Evolutionary conservation across 2,113 vertebrate genomes (phyloP).

Genomic region (Paedocypris sp.): DNA sequence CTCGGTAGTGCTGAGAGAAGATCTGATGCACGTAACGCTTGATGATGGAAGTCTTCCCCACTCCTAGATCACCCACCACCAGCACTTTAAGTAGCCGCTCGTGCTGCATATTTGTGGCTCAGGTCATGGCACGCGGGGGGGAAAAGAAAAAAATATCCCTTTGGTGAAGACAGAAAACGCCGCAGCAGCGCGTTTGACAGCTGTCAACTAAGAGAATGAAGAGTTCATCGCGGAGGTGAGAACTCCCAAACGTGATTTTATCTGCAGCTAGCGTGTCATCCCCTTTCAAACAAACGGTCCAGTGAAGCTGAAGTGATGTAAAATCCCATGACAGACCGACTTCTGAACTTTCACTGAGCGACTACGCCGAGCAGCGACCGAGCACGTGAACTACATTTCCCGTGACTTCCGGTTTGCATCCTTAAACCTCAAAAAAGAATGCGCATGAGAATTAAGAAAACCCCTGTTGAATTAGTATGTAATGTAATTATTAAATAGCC

Average conservation of each 20-base stretch:
- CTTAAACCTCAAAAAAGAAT: too few relatives aligned
- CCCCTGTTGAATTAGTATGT: too few relatives aligned
- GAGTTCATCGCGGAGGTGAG: background rate
- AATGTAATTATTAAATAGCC: too few relatives aligned
- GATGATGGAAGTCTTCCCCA: slow-evolving; percentile 67
- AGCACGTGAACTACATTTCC: too few relatives aligned
- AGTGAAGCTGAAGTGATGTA: too few relatives aligned
- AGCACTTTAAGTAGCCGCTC: slow-evolving; percentile 65
- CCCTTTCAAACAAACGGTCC: background rate
- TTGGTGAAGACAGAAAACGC: too few relatives aligned
- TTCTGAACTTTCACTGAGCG: slow-evolving; percentile 6
- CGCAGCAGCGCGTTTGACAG: background rate
- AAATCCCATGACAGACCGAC: too few relatives aligned
- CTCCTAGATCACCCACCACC: slow-evolving; percentile 65
- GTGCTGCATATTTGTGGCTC: slow-evolving; percentile 47
- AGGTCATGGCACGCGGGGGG: too few relatives aligned
- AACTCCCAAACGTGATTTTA: background rate
- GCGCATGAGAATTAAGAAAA: too few relatives aligned
- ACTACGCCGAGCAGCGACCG: too few relatives aligned
- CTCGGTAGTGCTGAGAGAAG: slow-evolving; percentile 68
- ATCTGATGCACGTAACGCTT: slow-evolving; percentile 67
- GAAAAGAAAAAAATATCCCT: background rate
- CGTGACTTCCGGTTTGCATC: too few relatives aligned
- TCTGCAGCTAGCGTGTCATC: background rate
- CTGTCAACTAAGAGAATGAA: background rate